Percentiles rank a stretch among this genome's conserved stretches.
phyloP scores from a whole-genome alignment of 2,888 invertebrate species.

The Brenthis daphne region DNA sequence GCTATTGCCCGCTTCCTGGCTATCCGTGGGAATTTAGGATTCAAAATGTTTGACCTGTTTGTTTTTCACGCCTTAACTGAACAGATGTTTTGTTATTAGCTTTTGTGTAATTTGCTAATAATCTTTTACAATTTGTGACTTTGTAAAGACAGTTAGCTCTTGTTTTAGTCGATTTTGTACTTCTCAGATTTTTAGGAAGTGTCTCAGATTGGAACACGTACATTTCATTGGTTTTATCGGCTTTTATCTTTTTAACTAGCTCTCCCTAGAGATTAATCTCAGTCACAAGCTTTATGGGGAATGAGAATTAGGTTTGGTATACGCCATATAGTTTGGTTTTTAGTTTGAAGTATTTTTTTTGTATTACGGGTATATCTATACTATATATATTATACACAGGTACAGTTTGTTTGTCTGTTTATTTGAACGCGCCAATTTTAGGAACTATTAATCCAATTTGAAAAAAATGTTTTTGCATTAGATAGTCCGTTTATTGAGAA shows the following conservation, averaged over 20 bases:
- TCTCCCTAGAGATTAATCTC: not conserved
- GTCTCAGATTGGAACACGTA: not conserved
- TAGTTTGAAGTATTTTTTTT: too few species aligned
- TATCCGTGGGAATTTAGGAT: conserved; percentile 54
- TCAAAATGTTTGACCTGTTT: conserved; percentile 39
- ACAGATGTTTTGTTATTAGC: conserved; percentile 37
- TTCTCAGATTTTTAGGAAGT: not conserved
- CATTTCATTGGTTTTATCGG: not conserved
- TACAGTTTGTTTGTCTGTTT: too few species aligned
- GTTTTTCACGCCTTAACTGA: conserved; percentile 40
- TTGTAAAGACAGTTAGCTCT: not conserved
- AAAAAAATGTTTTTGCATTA: too few species aligned
- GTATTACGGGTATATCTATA: too few species aligned
- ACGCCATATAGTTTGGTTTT: not conserved
- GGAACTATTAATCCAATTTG: too few species aligned
- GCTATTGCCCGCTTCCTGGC: conserved; percentile 52
- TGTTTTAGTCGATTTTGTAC: not conserved
- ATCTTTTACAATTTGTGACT: not conserved
- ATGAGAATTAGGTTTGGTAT: not conserved
- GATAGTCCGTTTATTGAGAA: too few species aligned
- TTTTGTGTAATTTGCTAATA: conserved; percentile 32
- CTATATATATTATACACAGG: too few species aligned
- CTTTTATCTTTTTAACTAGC: not conserved
- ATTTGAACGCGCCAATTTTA: too few species aligned
- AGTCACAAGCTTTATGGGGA: not conserved